Base-by-base conservation (phyloP, 2,888 invertebrate genomes). In the Rapana venosa region DNA sequence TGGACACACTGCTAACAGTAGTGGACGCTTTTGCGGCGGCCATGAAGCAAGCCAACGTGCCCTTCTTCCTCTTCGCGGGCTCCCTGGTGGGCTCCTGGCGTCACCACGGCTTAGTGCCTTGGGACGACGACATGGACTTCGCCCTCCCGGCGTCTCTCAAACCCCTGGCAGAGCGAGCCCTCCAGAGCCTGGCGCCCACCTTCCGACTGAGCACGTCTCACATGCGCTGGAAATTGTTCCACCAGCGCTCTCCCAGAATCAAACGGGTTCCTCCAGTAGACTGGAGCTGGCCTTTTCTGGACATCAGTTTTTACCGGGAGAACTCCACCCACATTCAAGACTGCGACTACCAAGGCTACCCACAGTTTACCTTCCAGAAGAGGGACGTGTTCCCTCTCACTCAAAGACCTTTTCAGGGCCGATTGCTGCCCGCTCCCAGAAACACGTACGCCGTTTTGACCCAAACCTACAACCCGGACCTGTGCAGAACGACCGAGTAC, bases 201-300 rank as follows among this genome's bases (percentile, higher is more conserved):
- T 83, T 32, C 83, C 22, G 20, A 32, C 83, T 83, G 15, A 83
- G 35, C 83, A 32, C 30, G 15, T 8, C 13, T 17, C 83, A 32
- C 20, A 17, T 83, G 32, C 8, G 91, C 20, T 92, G 92, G 92
- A 92, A 92, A 56, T 91, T 92, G 32, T 92, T 70, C 81, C 90
- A 90, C 6, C 17, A 15, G 26, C 13, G 26, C 20, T 26, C 17
- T 6, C 13, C 6, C 22, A 5, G 20, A 22, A 6, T 74, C 74
- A 11, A 61, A 11, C 13, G 61, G 13, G 61, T 61, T 11, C 61
- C 11, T 61, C 13, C 13, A 61, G 61, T 61, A 61, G 61, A 61
- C 8, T 93, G 93, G 93, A 89, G 79, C 15, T 93, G 91, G 92
- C 93, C 93, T 17, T 93, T 90, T 86, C 35, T 93, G 22, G 93